phyloP scores from a whole-genome alignment of 2,888 invertebrate species.

The Melanchra persicariae region DNA sequence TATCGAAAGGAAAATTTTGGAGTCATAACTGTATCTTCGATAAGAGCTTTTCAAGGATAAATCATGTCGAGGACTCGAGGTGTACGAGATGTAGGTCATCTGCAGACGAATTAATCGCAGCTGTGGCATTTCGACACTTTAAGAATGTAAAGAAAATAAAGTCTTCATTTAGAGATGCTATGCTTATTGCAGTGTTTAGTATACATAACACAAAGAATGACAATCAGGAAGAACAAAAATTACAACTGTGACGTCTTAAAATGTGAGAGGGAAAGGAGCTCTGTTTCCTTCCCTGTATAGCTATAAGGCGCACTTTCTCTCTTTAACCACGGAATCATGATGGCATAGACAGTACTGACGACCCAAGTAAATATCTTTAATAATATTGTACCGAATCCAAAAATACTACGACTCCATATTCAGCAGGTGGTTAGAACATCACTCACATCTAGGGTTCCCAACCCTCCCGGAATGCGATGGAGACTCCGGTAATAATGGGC shows the following conservation, averaged over 20 bases:
- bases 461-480: no score
- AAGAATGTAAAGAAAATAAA: neutral
- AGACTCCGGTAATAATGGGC: no score
- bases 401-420: neutral
- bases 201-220: neutral
- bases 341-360: neutral
- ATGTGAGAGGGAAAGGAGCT: no score
- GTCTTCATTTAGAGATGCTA: neutral
- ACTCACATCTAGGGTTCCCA: no score
- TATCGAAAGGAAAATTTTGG: conserved; percentile 35
- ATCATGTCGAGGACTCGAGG: neutral
- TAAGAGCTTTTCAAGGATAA: conserved; percentile 11
- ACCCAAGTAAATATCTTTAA: no score
- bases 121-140: neutral
- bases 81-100: neutral
- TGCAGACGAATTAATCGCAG: neutral
- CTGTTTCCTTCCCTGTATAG: no score
- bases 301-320: neutral
- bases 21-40: conserved; percentile 12
- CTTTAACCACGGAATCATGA: no score
- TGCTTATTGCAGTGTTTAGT: neutral
- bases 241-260: no score
- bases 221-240: neutral
- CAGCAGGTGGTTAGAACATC: conserved; percentile 5
- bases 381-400: neutral